Percentiles rank a stretch among this genome's conserved stretches.
Evolutionary conservation across 2,888 invertebrate species (phyloP).

Genomic region (Halictus ligatus): DNA sequence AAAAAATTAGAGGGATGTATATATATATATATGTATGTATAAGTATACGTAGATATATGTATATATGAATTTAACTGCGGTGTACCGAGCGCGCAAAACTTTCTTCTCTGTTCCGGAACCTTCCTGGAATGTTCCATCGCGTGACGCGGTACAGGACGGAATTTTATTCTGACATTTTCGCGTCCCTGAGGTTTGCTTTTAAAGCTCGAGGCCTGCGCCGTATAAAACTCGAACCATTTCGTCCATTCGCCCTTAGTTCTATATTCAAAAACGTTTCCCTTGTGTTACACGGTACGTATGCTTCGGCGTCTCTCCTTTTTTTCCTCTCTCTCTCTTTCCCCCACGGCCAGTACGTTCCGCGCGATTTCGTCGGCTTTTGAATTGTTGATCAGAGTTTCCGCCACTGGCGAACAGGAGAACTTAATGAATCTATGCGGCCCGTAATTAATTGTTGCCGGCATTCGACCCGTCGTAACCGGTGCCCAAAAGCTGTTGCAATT

Average conservation of each 20-base stretch:
- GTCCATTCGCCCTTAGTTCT: conserved; percentile 28
- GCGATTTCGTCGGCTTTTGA: conserved; percentile 36
- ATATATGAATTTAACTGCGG: conserved; percentile 62
- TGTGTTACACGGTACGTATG: conserved; percentile 43
- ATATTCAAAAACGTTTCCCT: conserved; percentile 52
- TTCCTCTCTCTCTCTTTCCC: neutral
- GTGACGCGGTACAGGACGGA: conserved; percentile 66
- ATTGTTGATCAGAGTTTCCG: conserved; percentile 43
- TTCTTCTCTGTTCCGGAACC: conserved; percentile 65
- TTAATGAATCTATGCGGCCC: conserved; percentile 23
- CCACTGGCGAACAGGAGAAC: conserved; percentile 13
- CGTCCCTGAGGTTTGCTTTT: conserved; percentile 62
- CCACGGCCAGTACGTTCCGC: conserved; percentile 33
- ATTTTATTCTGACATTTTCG: conserved; percentile 69
- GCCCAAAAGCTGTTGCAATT: neutral
- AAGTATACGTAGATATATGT: neutral
- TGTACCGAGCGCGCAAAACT: conserved; percentile 71
- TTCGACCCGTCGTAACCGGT: neutral
- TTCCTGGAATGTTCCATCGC: conserved; percentile 70
- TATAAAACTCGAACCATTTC: conserved; percentile 61
- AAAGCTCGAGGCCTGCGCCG: conserved; percentile 61
- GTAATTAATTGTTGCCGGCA: neutral
- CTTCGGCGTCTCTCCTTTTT: conserved; percentile 21
- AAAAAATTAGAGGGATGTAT: conserved; percentile 30
- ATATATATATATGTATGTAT: neutral